Percentiles rank a stretch among this genome's conserved stretches.
These are phyloP conservation scores for Myiotriccus ornatus DNA, from an alignment of 2,797 vertebrate species.

Conservation along the genomic window DNA sequence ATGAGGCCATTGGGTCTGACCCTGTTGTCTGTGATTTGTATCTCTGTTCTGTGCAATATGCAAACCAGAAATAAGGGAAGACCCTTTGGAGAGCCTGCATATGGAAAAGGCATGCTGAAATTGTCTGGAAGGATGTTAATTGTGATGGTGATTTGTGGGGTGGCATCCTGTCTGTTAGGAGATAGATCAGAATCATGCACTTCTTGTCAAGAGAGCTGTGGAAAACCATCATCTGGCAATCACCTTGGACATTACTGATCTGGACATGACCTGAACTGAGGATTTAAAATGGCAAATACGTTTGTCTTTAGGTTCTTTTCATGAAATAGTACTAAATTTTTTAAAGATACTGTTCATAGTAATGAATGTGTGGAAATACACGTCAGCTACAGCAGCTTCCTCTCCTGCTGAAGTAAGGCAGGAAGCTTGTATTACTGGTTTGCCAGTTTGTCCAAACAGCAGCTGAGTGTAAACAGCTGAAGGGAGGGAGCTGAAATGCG, in stretches of 20 bases:
- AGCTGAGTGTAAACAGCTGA: not conserved
- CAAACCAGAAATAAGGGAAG: not conserved
- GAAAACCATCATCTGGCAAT: not conserved
- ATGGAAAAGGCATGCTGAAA: not conserved
- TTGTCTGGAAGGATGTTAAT: not conserved
- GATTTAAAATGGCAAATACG: not conserved
- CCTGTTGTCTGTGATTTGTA: not conserved
- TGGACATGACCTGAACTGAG: not conserved
- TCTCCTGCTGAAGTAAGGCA: constrained; percentile 1
- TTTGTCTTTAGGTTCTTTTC: not conserved
- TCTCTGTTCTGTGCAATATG: not conserved
- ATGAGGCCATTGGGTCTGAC: not conserved
- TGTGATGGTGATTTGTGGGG: not conserved
- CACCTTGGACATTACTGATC: not conserved
- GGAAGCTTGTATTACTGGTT: constrained; percentile 9
- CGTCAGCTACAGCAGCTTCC: constrained; percentile 24
- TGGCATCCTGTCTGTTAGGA: not conserved
- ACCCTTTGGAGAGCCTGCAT: not conserved
- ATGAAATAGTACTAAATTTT: not conserved
- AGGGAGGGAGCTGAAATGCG: not conserved
- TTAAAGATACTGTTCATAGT: not conserved
- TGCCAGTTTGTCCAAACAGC: not conserved
- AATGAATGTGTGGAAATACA: constrained; percentile 47
- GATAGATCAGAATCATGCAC: not conserved
- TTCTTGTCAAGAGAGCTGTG: not conserved